A percentile compares a stretch with the other conserved stretches of the same genome.
phyloP scores from a whole-genome alignment of 2,888 invertebrate genomes.

The Dicyrtoma fusca region DNA sequence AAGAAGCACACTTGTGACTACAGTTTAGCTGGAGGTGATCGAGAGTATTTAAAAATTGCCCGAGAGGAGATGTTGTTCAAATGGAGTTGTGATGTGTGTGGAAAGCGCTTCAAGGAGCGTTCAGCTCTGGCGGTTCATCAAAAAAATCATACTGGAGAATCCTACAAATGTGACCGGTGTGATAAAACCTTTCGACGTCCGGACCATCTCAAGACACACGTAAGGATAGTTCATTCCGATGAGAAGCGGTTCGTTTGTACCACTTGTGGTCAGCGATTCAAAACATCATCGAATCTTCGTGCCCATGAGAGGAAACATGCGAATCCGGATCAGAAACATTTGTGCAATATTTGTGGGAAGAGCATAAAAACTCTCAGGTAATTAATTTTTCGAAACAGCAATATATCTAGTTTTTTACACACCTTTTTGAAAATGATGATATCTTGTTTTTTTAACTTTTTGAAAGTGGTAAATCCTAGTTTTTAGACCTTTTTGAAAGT shows the following conservation, averaged over 20 bases:
- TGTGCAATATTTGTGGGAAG: too few relatives aligned
- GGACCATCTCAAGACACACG: slow-evolving; percentile 19
- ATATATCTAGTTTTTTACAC: too few relatives aligned
- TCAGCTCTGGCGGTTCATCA: slow-evolving; percentile 20
- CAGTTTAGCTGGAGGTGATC: slow-evolving; percentile 6
- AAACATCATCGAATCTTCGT: neutral
- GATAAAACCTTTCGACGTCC: slow-evolving; percentile 17
- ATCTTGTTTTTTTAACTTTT: too few relatives aligned
- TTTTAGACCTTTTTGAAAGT: too few relatives aligned
- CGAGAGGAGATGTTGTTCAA: slow-evolving; percentile 19
- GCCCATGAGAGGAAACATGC: too few relatives aligned
- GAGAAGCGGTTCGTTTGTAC: slow-evolving; percentile 14
- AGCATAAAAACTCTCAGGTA: too few relatives aligned
- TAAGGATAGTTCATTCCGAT: slow-evolving; percentile 24
- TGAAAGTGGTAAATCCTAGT: too few relatives aligned
- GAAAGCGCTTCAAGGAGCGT: slow-evolving; percentile 16
- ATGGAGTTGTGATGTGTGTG: slow-evolving; percentile 6
- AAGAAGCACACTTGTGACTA: slow-evolving; percentile 29
- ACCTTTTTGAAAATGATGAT: too few relatives aligned
- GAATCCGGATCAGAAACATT: too few relatives aligned
- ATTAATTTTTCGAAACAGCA: too few relatives aligned
- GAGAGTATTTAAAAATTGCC: slow-evolving; percentile 21
- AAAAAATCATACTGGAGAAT: slow-evolving; percentile 17
- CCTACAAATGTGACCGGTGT: slow-evolving; percentile 1
- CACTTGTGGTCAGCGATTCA: slow-evolving; percentile 2